Percentiles rank a stretch among this genome's conserved stretches.
Conservation (phyloP, 2,888 invertebrate genomes). For the Steinernema carpocapsae region DNA sequence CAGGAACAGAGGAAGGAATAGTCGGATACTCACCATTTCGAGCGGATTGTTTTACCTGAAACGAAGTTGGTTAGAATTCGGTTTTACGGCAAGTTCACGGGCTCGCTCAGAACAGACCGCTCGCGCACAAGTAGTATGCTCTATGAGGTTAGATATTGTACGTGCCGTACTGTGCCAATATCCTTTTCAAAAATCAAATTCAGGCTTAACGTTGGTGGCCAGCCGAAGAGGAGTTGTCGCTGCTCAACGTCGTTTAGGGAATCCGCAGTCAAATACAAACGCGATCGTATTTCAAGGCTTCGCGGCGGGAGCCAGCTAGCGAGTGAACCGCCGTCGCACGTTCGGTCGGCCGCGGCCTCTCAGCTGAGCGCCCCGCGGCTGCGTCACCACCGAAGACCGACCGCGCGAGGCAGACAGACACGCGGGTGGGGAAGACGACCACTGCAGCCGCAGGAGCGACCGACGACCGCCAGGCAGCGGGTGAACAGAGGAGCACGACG, state of each 20-base stretch:
- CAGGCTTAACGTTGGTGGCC: background rate
- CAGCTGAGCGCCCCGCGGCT: background rate
- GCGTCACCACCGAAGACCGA: background rate
- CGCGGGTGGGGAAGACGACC: background rate
- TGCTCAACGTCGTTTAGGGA: slow-evolving; percentile 23
- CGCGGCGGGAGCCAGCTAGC: background rate
- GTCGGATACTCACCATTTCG: slow-evolving; percentile 8
- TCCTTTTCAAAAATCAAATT: slow-evolving; percentile 8
- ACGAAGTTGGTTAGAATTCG: background rate
- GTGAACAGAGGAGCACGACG: background rate
- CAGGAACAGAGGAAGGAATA: background rate
- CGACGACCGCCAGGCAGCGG: background rate
- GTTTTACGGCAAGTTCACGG: background rate
- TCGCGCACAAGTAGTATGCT: background rate
- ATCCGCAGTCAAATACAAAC: background rate
- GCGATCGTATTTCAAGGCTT: background rate
- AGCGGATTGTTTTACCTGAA: slow-evolving; percentile 26
- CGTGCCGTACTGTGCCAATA: background rate
- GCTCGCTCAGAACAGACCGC: background rate
- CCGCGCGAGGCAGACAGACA: background rate
- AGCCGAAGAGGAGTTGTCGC: background rate
- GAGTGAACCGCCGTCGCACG: background rate
- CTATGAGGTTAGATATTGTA: background rate
- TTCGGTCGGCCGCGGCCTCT: background rate
- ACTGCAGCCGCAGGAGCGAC: background rate